phyloP scores from a whole-genome alignment of 2,113 vertebrate species.

The Scomber scombrus region DNA sequence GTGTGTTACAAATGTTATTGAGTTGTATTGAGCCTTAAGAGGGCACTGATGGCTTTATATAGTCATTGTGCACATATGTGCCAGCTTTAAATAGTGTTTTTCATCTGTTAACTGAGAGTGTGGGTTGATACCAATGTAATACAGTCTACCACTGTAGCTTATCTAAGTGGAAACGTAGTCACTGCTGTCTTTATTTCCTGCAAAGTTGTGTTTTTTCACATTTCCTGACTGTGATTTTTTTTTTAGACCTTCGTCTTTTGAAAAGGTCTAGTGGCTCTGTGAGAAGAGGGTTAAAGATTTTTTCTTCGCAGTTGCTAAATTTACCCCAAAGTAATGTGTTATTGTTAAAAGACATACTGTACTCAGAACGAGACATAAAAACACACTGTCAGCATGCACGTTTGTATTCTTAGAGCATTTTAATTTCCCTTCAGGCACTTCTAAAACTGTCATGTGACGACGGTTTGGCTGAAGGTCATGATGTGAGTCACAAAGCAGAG shows the following conservation, averaged over 20 bases:
- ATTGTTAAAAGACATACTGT: constrained; percentile 4
- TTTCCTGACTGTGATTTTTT: background rate
- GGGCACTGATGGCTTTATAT: background rate
- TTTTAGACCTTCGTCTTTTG: background rate
- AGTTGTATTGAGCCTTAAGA: background rate
- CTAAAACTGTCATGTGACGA: constrained; percentile 42
- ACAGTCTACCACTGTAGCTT: no score
- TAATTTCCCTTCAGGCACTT: constrained; percentile 38
- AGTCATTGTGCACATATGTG: background rate
- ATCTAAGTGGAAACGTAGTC: background rate
- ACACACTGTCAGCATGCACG: constrained; percentile 4
- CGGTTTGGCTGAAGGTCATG: constrained; percentile 65
- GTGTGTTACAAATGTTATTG: background rate
- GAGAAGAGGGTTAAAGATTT: background rate
- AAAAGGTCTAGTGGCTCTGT: background rate
- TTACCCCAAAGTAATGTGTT: background rate
- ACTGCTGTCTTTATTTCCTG: no score
- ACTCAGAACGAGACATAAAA: background rate
- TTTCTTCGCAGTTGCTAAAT: background rate
- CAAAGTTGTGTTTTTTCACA: background rate
- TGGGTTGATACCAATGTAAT: no score
- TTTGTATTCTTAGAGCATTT: constrained; percentile 40
- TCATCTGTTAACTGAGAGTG: no score
- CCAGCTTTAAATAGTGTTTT: no score
- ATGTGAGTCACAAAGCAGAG: constrained; percentile 69